Evolutionary conservation across 2,888 invertebrate genomes (phyloP).

Genomic region (Zelleria hepariella): DNA sequence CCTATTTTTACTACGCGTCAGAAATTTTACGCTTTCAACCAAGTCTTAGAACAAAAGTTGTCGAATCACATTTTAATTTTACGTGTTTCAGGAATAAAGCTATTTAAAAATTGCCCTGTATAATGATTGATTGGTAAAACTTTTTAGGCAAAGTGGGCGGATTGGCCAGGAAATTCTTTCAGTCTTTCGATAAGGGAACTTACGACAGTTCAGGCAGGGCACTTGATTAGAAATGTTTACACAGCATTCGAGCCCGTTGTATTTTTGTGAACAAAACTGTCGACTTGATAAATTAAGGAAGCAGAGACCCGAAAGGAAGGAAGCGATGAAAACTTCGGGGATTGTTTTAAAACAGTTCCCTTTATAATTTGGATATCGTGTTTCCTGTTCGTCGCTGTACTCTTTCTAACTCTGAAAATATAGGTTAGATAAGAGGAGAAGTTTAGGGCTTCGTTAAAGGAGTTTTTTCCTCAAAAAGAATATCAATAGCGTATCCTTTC

Average conservation of each 20-base stretch:
- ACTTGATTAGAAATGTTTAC: not conserved
- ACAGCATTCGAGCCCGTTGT: not conserved
- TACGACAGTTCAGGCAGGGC: not conserved
- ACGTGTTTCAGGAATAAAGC: too few relatives aligned
- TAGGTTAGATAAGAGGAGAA: constrained; percentile 44
- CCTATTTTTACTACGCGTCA: too few relatives aligned
- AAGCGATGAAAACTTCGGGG: constrained; percentile 40
- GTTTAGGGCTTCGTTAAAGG: constrained; percentile 17
- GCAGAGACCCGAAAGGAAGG: constrained; percentile 28
- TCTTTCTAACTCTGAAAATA: constrained; percentile 38
- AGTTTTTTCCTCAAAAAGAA: not conserved
- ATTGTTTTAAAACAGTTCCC: constrained; percentile 45
- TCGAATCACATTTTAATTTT: too few relatives aligned
- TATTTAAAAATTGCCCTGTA: too few relatives aligned
- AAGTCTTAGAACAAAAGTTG: too few relatives aligned
- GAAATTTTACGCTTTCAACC: too few relatives aligned
- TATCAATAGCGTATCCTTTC: not conserved
- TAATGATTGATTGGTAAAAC: not conserved
- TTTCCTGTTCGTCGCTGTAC: constrained; percentile 30
- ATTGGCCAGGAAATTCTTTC: not conserved
- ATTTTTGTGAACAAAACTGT: constrained; percentile 16
- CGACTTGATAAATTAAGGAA: constrained; percentile 41
- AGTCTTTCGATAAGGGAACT: not conserved
- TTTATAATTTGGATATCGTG: constrained; percentile 49
- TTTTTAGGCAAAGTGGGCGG: not conserved